Percentiles rank a stretch among this genome's conserved stretches.
Conservation (phyloP, 92 coral and sea anemone species). For the Zoanthus solanderi region DNA sequence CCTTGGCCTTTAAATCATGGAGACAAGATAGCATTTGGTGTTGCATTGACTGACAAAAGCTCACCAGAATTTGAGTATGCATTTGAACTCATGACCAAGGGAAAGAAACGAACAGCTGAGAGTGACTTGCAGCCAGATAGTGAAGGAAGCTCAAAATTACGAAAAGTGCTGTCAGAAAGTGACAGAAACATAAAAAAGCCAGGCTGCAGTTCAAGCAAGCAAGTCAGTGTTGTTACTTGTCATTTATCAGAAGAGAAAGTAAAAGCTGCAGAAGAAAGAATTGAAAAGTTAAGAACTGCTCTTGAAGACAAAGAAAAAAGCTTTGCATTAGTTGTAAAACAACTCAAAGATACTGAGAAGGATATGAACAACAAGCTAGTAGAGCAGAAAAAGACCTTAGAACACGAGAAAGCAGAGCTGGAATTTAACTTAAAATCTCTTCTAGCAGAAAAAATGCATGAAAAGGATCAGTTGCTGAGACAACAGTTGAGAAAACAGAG, state of each 20-base stretch:
- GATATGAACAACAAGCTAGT: conserved; percentile 75
- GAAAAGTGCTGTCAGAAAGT: conserved; percentile 83
- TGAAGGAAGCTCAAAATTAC: conserved; percentile 67
- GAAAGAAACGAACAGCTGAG: conserved; percentile 77
- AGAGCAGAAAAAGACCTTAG: conserved; percentile 85
- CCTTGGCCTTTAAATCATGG: conserved; percentile 76
- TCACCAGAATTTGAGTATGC: conserved; percentile 95
- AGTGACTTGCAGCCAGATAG: conserved; percentile 52
- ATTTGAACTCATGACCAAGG: conserved; percentile 77
- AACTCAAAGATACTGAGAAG: conserved; percentile 78
- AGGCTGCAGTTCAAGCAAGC: conserved; percentile 57
- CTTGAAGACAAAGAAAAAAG: conserved; percentile 87
- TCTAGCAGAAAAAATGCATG: conserved; percentile 71
- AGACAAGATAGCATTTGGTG: conserved; percentile 92
- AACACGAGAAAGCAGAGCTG: conserved; percentile 78
- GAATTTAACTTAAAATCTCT: conserved; percentile 77
- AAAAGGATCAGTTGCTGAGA: conserved; percentile 78
- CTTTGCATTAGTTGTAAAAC: conserved; percentile 68
- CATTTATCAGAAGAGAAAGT: conserved; percentile 64
- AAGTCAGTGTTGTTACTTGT: conserved; percentile 42
- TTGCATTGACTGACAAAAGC: conserved; percentile 77
- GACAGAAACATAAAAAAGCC: conserved; percentile 53
- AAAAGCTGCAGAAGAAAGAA: conserved; percentile 82
- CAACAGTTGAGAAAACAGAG: conserved; percentile 85
- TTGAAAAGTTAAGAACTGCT: conserved; percentile 70